phyloP scores from a whole-genome alignment of 2,113 vertebrate genomes.

The Sylvicapra grimmia region DNA sequence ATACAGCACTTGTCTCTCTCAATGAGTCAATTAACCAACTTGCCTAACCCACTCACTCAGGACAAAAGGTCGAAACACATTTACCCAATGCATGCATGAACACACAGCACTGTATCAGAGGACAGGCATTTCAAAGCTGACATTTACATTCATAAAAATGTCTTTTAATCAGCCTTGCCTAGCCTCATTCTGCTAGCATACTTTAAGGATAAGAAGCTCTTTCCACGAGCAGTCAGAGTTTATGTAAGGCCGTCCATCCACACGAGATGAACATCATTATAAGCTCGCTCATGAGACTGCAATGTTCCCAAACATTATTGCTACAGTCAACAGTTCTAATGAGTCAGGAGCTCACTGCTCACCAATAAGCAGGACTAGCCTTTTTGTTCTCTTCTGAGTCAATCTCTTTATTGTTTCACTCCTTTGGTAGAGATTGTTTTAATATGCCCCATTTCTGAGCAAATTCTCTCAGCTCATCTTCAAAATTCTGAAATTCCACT shows the following conservation, averaged over 20 bases:
- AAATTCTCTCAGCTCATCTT: slow-evolving; percentile 71
- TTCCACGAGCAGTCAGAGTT: slow-evolving; percentile 28
- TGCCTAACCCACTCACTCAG: not conserved
- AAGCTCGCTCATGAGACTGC: slow-evolving; percentile 31
- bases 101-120: not conserved
- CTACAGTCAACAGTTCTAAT: slow-evolving; percentile 49
- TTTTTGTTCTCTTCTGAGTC: slow-evolving; percentile 58
- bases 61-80: not conserved
- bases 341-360: slow-evolving; percentile 31
- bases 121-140: slow-evolving; percentile 5
- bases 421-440: slow-evolving; percentile 67
- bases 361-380: slow-evolving; percentile 51
- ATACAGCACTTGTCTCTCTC: not conserved
- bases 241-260: slow-evolving; percentile 6
- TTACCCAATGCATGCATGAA: not conserved
- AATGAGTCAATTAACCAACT: not conserved
- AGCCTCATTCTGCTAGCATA: not conserved
- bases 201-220: slow-evolving; percentile 31
- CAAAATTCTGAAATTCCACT: slow-evolving; percentile 65
- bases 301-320: slow-evolving; percentile 63
- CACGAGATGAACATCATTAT: slow-evolving; percentile 19
- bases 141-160: slow-evolving; percentile 22
- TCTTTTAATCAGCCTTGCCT: slow-evolving; percentile 22
- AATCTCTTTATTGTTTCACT: slow-evolving; percentile 66
- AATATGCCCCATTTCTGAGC: slow-evolving; percentile 69